Conservation (phyloP, 2,797 vertebrate genomes). For the Ctenopoma kingsleyae region DNA sequence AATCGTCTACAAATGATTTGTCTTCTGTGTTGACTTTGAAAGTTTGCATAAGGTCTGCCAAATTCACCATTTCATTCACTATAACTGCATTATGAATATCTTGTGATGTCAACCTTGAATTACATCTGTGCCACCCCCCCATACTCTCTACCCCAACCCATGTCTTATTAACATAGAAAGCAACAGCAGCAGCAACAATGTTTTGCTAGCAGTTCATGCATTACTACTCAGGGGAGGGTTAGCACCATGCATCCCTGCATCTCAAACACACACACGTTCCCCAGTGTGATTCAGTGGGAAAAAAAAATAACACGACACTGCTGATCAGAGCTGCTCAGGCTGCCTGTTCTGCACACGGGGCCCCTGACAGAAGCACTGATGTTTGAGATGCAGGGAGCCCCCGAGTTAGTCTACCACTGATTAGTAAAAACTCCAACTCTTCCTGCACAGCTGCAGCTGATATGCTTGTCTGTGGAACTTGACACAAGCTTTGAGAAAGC, state of each 20-base stretch:
- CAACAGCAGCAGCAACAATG: slow-evolving; percentile 80
- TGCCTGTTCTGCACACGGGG: slow-evolving; percentile 68
- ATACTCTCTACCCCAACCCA: slow-evolving; percentile 45
- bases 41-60: slow-evolving; percentile 50
- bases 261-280: slow-evolving; percentile 76
- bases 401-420: slow-evolving; percentile 81
- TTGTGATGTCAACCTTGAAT: slow-evolving; percentile 77
- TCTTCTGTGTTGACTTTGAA: slow-evolving; percentile 49
- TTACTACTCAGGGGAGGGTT: slow-evolving; percentile 85
- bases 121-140: slow-evolving; percentile 71
- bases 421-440: slow-evolving; percentile 77
- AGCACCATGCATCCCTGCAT: slow-evolving; percentile 82
- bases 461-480: slow-evolving; percentile 59
- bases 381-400: slow-evolving; percentile 71
- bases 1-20: slow-evolving; percentile 19
- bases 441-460: slow-evolving; percentile 59
- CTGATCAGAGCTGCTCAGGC: slow-evolving; percentile 81
- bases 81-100: slow-evolving; percentile 68
- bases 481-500: slow-evolving; percentile 47
- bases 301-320: slow-evolving; percentile 70
- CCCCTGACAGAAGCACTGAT: slow-evolving; percentile 77
- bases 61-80: slow-evolving; percentile 45
- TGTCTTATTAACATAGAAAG: slow-evolving; percentile 83
- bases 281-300: slow-evolving; percentile 68
- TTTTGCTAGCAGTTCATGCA: slow-evolving; percentile 87